Evolutionary conservation across 2,888 invertebrate species (phyloP).

Genomic region (Barypeithes pellucidus): DNA sequence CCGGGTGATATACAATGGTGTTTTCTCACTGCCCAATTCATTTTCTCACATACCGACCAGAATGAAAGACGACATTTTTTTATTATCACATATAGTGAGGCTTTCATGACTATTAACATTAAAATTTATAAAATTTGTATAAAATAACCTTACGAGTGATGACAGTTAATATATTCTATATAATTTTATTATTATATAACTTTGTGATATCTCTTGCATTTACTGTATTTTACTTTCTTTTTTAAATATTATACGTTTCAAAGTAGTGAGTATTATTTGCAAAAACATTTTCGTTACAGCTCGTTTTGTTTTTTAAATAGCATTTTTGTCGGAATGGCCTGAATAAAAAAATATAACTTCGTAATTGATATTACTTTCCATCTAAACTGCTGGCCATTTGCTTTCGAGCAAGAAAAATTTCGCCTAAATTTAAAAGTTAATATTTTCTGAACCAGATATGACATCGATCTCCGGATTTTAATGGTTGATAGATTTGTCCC

Average conservation of each 20-base stretch:
- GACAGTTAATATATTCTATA: conserved; percentile 56
- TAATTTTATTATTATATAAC: conserved; percentile 58
- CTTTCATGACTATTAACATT: conserved; percentile 24
- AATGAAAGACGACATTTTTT: conserved; percentile 1
- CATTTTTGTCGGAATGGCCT: too few relatives aligned
- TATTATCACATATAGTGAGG: conserved; percentile 26
- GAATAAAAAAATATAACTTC: too few relatives aligned
- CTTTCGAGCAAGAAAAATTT: too few relatives aligned
- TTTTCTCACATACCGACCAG: neutral
- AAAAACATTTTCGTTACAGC: too few relatives aligned
- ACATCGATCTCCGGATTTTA: too few relatives aligned
- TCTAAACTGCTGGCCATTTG: too few relatives aligned
- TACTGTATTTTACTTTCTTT: conserved; percentile 47
- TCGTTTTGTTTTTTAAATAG: neutral
- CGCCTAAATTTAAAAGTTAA: too few relatives aligned
- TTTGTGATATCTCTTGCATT: conserved; percentile 65
- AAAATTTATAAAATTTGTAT: conserved; percentile 46
- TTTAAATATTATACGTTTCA: conserved; percentile 9
- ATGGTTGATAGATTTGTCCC: too few relatives aligned
- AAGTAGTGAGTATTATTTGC: neutral
- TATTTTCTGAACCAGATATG: too few relatives aligned
- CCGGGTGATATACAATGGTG: too few relatives aligned
- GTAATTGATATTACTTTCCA: too few relatives aligned
- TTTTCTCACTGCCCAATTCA: too few relatives aligned
- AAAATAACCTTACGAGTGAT: conserved; percentile 58